Evolutionary conservation across 2,888 invertebrate genomes (phyloP), one percentile per base, ranked within the genome.

Genomic region (Spodoptera exigua): DNA sequence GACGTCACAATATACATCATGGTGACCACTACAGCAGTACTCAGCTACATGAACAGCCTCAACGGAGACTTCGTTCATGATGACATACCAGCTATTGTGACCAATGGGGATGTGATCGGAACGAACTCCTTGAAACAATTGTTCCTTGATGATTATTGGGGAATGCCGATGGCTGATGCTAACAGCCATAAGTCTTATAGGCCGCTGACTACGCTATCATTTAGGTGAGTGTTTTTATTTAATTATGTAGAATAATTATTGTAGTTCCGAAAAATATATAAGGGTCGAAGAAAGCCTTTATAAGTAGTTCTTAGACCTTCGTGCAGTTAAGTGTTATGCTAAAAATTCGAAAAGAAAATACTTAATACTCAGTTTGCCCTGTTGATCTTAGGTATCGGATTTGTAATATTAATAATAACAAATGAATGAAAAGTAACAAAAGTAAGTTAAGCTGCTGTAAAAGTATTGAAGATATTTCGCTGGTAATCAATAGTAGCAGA

Each of bases 111-210:
- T 88, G 98, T 98, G 63, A 92, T 95, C 10, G 97, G 96, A 0
- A 89, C 95, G 32, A 96, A 95, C 58, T 93, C 96, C 3, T 80
- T 97, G 80, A 91, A 91, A 74, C 95, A 96, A 77, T 89, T 97
- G 73, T 95, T 97, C 79, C 88, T 95, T 83, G 96, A 97, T 81
- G 98, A 98, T 88, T 98, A 98, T 88, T 98, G 98, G 98, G 98
- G 98, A 0, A 97, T 96, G 63, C 96, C 97, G 34, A 97, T 98
- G 97, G 95, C 95, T 44, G 97, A 97, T 84, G 93, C 95, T 45
- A 95, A 95, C 83, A 98, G 97, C 77, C 98, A 98, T 90, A 98
- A 98, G 93, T 97, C 97, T 27, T 98, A 98, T 90, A 93, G 98
- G 77, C 98, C 98, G 27, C 90, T 98, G 76, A 97, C 97, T 18